Conservation (phyloP, 2,888 invertebrate species). For the Ommatoiulus sabulosus region DNA sequence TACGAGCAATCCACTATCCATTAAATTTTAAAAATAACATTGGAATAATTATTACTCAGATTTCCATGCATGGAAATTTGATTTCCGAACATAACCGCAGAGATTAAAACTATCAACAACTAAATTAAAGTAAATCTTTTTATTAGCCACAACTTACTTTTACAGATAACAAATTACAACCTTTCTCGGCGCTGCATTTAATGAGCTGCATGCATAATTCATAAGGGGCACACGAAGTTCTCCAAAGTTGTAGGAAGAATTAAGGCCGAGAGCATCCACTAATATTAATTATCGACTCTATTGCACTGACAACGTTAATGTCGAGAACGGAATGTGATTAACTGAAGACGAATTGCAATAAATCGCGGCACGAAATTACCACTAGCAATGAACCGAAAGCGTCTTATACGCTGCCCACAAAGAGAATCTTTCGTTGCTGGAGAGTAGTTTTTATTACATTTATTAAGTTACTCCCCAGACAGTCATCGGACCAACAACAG, state of each 20-base stretch:
- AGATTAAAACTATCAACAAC: too few relatives aligned
- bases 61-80: too few relatives aligned
- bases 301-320: constrained; percentile 3
- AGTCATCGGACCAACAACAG: background rate
- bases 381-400: background rate
- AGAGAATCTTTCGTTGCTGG: background rate
- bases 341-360: constrained; percentile 36
- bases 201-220: too few relatives aligned
- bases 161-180: too few relatives aligned
- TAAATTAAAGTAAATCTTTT: too few relatives aligned
- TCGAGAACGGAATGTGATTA: constrained; percentile 26
- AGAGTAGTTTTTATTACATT: background rate
- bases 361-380: constrained; percentile 8
- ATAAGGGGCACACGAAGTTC: background rate
- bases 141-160: too few relatives aligned
- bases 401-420: background rate
- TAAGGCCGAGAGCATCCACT: background rate
- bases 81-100: too few relatives aligned
- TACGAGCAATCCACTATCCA: too few relatives aligned
- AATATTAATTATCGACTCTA: constrained; percentile 10
- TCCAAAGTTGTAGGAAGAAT: background rate
- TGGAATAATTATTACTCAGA: too few relatives aligned
- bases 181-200: too few relatives aligned
- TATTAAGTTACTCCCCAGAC: constrained; percentile 1
- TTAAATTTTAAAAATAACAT: too few relatives aligned